These are phyloP conservation scores for Manis crassicaudata DNA, from an alignment of 2,797 vertebrate species.

Conservation along the genomic window DNA sequence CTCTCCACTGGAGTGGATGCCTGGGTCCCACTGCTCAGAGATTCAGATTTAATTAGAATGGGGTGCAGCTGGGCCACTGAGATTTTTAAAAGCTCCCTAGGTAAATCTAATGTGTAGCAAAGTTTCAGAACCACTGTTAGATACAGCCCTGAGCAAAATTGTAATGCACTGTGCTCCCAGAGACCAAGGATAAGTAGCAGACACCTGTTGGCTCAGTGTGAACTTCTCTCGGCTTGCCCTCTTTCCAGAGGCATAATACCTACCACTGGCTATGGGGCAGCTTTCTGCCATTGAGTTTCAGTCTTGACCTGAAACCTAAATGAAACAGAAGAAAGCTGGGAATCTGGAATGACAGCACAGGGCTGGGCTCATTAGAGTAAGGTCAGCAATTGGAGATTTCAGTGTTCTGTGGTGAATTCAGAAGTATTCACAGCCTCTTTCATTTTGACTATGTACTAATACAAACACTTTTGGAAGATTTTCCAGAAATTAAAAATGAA, in stretches of 20 bases:
- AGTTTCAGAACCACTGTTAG: slow-evolving; percentile 20
- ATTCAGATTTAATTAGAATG: slow-evolving; percentile 37
- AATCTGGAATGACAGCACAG: not conserved
- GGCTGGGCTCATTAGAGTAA: not conserved
- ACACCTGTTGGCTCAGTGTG: not conserved
- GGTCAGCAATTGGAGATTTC: not conserved
- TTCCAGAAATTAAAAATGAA: slow-evolving; percentile 57
- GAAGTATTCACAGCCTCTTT: not conserved
- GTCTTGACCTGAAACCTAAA: slow-evolving; percentile 37
- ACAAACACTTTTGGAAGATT: slow-evolving; percentile 37
- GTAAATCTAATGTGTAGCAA: not conserved
- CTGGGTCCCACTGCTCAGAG: not conserved
- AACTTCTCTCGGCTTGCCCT: not conserved
- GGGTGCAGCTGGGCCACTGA: not conserved
- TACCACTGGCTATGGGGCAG: not conserved
- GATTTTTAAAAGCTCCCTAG: slow-evolving; percentile 9
- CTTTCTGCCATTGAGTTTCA: slow-evolving; percentile 15
- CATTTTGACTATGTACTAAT: slow-evolving; percentile 18
- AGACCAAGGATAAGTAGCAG: not conserved
- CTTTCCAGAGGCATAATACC: not conserved
- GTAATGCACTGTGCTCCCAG: no score
- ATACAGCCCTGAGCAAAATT: not conserved
- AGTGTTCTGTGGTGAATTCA: not conserved
- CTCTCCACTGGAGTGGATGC: not conserved
- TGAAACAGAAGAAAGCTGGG: slow-evolving; percentile 1